phyloP scores from a whole-genome alignment of 2,113 vertebrate genomes.

The Maccullochella peelii region DNA sequence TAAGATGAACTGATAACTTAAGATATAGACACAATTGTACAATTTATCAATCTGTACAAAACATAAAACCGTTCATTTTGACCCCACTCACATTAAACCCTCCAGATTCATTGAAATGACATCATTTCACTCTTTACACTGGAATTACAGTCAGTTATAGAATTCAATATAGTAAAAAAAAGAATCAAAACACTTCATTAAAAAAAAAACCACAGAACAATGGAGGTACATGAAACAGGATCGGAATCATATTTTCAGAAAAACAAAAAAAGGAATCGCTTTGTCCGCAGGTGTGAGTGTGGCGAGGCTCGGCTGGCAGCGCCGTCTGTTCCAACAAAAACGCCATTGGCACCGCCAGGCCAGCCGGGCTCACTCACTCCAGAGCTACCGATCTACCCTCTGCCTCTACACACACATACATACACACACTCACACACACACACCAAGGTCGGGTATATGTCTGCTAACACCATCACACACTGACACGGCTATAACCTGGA shows the following conservation, averaged over 20 bases:
- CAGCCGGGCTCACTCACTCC: constrained; percentile 50
- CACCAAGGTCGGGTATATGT: constrained; percentile 36
- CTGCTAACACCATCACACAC: constrained; percentile 51
- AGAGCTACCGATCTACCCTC: constrained; percentile 37
- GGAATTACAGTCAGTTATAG: constrained; percentile 80
- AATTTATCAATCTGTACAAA: constrained; percentile 84
- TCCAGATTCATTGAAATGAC: constrained; percentile 69
- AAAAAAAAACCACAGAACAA: constrained; percentile 53
- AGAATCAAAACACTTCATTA: constrained; percentile 58
- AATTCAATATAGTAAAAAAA: constrained; percentile 70
- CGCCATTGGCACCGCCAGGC: constrained; percentile 71
- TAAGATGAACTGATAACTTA: constrained; percentile 84
- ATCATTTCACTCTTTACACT: constrained; percentile 68
- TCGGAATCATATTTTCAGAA: constrained; percentile 43
- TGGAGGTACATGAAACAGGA: constrained; percentile 59
- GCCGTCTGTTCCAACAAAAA: constrained; percentile 67
- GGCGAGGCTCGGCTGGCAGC: constrained; percentile 46
- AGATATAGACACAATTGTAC: constrained; percentile 84
- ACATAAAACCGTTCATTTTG: constrained; percentile 75
- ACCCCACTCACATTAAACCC: constrained; percentile 65
- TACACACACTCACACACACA: constrained; percentile 3
- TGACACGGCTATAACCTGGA: constrained; percentile 31
- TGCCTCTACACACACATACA: constrained; percentile 51
- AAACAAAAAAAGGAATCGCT: constrained; percentile 36
- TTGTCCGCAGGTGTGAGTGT: constrained; percentile 39